Base-by-base conservation (phyloP, 2,888 invertebrate species). In the Standfussiana lucernea region DNA sequence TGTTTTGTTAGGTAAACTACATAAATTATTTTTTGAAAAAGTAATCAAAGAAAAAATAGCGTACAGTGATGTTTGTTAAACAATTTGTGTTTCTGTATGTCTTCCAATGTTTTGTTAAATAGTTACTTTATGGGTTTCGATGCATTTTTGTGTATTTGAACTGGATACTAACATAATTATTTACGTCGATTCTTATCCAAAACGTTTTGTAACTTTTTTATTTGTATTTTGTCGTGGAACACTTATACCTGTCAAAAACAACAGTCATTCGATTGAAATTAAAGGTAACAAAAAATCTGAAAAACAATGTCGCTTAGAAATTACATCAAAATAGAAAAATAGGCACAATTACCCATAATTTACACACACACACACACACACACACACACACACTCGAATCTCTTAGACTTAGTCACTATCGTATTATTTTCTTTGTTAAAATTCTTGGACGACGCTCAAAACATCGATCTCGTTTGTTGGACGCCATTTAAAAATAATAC, bases 381-480 rank as follows among this genome's bases (percentile, higher is more conserved):
- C 37, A 37, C 37, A 45, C 18, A 45, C 59, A 66, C 59, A 80
- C 64, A 62, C 50, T 62, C 18, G 32, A 45, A 68, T 69, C 68
- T 21, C 24, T 24, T 79, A 53, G 10, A 35, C n/a, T 68, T 61
- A 85, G 76, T 72, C 84, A 70, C 50, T 47, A 72, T 67, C 56
- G 18, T 53, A 77, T 82, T 83, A 90, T 88, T 89, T 88, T 90
- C 90, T 89, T 90, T 91, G 91, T 92, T 92, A 85, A 82, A 53
- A 91, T 89, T 89, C 90, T 93, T 93, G 91, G 92, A 91, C 83
- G 85, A 28, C 67, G 79, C 85, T 93, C 92, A 92, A 93, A 89
- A 90, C 81, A 88, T 86, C 81, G 75, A 86, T 90, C 88, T 85
- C 72, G 72, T 80, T 86, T 72, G 79, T 76, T 77, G 81, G 79